phyloP scores from a whole-genome alignment of 1,140 invertebrate genomes.

The Pteromalus puparum region DNA sequence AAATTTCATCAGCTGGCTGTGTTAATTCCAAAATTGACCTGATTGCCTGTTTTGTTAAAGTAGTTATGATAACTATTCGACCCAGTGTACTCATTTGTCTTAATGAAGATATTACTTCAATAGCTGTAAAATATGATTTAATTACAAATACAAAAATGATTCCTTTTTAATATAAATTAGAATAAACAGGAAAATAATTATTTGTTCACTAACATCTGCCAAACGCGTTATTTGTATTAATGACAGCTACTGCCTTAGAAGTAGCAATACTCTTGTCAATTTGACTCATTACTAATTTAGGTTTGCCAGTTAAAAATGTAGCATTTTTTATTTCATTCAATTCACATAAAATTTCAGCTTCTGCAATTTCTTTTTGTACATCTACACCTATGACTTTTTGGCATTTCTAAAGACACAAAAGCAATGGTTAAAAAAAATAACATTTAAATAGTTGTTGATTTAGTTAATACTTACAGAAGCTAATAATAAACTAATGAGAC shows the following conservation, averaged over 20 bases:
- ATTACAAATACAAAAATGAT: not conserved
- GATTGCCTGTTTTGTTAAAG: constrained; percentile 72
- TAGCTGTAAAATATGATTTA: constrained; percentile 60
- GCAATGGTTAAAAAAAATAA: not conserved
- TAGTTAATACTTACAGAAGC: constrained; percentile 65
- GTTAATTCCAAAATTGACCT: constrained; percentile 71
- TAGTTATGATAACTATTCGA: constrained; percentile 71
- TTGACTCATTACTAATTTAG: constrained; percentile 61
- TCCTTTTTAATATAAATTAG: not conserved
- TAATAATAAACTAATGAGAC: constrained; percentile 69
- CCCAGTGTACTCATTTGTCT: constrained; percentile 66
- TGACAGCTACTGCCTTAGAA: constrained; percentile 64
- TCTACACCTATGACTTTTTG: constrained; percentile 71
- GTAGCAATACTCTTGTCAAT: constrained; percentile 61
- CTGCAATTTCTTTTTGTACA: constrained; percentile 69
- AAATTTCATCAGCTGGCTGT: constrained; percentile 61
- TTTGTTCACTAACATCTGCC: constrained; percentile 64
- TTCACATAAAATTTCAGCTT: constrained; percentile 71
- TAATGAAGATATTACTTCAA: constrained; percentile 69
- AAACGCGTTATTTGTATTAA: constrained; percentile 69
- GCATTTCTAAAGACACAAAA: constrained; percentile 66
- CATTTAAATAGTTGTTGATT: constrained; percentile 15
- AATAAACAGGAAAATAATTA: not conserved
- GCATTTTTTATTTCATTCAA: constrained; percentile 71
- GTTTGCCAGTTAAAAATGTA: constrained; percentile 68